Percentiles rank a stretch among this genome's conserved stretches.
Conservation (phyloP, 92 coral and sea anemone genomes). For the Chrysogorgia sp. region DNA sequence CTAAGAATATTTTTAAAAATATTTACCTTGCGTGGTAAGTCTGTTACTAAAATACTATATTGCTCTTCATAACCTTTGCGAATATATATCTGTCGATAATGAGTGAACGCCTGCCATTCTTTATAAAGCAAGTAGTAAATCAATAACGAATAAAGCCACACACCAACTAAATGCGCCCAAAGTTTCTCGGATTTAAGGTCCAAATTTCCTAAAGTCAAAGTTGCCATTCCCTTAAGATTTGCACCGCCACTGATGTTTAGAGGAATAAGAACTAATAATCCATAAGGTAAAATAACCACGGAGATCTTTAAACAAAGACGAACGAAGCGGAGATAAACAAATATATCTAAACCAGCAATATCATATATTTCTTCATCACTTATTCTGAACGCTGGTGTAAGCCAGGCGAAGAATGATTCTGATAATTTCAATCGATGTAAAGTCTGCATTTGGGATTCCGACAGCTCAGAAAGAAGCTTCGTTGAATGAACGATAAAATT, state of each 20-base stretch:
- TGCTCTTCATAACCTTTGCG: slow-evolving; percentile 75
- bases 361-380: slow-evolving; percentile 82
- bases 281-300: slow-evolving; percentile 77
- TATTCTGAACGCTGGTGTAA: slow-evolving; percentile 79
- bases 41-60: slow-evolving; percentile 77
- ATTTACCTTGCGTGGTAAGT: slow-evolving; percentile 79
- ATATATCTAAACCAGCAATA: slow-evolving; percentile 84
- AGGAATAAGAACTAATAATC: slow-evolving; percentile 80
- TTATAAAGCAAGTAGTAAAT: slow-evolving; percentile 74
- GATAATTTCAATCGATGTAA: slow-evolving; percentile 50
- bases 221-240: slow-evolving; percentile 59
- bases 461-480: slow-evolving; percentile 14
- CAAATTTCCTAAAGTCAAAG: slow-evolving; percentile 73
- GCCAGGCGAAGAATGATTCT: slow-evolving; percentile 79
- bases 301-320: slow-evolving; percentile 76
- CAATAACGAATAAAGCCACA: slow-evolving; percentile 73
- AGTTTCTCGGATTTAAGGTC: slow-evolving; percentile 51
- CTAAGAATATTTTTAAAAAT: neutral
- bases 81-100: slow-evolving; percentile 77
- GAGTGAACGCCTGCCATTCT: slow-evolving; percentile 81
- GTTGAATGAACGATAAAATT: slow-evolving; percentile 22
- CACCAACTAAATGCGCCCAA: slow-evolving; percentile 91
- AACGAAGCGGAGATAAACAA: slow-evolving; percentile 80
- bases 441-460: slow-evolving; percentile 24
- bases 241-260: slow-evolving; percentile 70